Evolutionary conservation across 2,797 vertebrate genomes (phyloP), one percentile per base, ranked within the genome.

Genomic region (Podarcis lilfordi): DNA sequence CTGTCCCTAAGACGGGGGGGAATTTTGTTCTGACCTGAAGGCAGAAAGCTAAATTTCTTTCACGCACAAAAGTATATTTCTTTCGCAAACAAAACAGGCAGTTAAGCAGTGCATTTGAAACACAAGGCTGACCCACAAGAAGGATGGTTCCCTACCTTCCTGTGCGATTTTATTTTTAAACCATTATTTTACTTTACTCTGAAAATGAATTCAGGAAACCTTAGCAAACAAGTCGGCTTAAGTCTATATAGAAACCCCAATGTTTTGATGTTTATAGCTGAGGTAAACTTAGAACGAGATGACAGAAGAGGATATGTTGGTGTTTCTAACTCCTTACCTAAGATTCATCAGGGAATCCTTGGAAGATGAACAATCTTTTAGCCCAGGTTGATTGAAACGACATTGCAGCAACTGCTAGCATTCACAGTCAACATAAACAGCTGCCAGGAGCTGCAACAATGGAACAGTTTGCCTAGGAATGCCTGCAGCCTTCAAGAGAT

Each of bases 31-130:
- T 80, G 55, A 80, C n/a, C 50, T 71, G 27, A 19, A 11, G 55
- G 43, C 3, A 84, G 59, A 59, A 40, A 87, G 79, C 78, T 88
- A 69, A 69, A 82, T 75, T 88, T 89, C 80, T 89, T 68, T 76
- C 79, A 64, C 78, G 86, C 2, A 82, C 45, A 59, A 40, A 87
- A 75, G 77, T 88, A 64, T 64, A 82, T 78, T 88, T 89, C 85
- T 88, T 72, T 76, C 69, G 64, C 82, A 89, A 13, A 4, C 50
- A 83, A 89, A 80, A 17, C 40, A 27, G 64, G 72, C 45, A 86
- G 80, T 85, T 88, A 78, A 86, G 68, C 21, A 78, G 13, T 78
- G 5, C 29, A 8, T 80, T n/a, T 35, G n/a, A 80, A 10, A 61
- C n/a, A 64, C 50, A 8, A 61, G 55, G 11, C 10, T 50, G 43